Conservation (phyloP, 2,888 invertebrate species). For the Monopis laevigella region DNA sequence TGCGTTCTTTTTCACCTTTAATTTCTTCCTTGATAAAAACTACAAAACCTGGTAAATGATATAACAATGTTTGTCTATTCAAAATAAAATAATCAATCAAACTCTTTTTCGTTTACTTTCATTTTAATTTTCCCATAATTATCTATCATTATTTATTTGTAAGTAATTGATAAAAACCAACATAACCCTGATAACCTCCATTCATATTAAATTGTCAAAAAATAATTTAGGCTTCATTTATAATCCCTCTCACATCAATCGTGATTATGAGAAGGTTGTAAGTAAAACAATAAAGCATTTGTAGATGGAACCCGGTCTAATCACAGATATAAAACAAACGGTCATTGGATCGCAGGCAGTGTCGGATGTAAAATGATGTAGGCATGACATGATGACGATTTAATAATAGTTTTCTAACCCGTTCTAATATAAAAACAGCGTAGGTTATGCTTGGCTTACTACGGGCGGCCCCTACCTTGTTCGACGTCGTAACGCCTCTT, state of each 20-base stretch:
- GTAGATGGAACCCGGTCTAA: conserved; percentile 26
- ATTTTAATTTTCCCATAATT: conserved; percentile 26
- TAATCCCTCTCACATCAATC: conserved; percentile 27
- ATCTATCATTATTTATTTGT: conserved; percentile 29
- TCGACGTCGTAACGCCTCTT: conserved; percentile 9
- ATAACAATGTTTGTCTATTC: no score
- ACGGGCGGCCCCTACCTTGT: conserved; percentile 37
- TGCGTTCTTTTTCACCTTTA: no score
- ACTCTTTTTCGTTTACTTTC: no score
- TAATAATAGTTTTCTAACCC: conserved; percentile 57
- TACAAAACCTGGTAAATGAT: no score
- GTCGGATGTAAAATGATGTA: conserved; percentile 59
- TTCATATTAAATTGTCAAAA: conserved; percentile 57
- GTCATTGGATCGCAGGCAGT: conserved; percentile 43
- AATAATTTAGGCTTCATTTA: conserved; percentile 49
- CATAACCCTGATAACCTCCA: conserved; percentile 32
- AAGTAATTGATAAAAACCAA: conserved; percentile 49
- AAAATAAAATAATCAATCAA: no score
- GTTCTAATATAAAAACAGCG: conserved; percentile 57
- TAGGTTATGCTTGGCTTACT: conserved; percentile 51
- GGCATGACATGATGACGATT: conserved; percentile 57
- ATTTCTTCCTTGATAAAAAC: no score
- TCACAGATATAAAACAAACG: conserved; percentile 32
- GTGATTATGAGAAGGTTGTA: conserved; percentile 27
- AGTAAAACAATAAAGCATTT: no score